Conservation (phyloP, 2,797 vertebrate genomes). For the Tarsius wallacei region DNA sequence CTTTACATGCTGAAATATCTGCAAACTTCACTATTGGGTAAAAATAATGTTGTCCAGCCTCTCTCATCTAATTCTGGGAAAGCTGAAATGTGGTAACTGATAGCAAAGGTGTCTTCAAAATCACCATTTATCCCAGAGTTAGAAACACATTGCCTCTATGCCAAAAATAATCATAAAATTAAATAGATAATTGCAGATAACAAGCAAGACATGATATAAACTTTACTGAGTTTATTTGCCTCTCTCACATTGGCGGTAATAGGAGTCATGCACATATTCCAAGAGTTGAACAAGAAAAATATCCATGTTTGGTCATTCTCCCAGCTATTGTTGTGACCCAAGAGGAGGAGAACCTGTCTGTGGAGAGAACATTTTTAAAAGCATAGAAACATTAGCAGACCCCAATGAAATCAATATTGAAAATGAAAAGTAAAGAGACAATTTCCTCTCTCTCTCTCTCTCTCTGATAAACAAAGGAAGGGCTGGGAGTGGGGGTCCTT, state of each 20-base stretch:
- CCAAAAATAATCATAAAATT: slow-evolving; percentile 69
- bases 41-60: not conserved
- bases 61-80: slow-evolving; percentile 15
- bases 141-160: slow-evolving; percentile 10
- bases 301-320: not conserved
- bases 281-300: slow-evolving; percentile 52
- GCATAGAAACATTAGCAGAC: not conserved
- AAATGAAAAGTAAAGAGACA: not conserved
- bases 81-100: slow-evolving; percentile 36
- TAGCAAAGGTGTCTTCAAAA: slow-evolving; percentile 2
- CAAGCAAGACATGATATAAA: not conserved
- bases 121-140: slow-evolving; percentile 1
- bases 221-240: slow-evolving; percentile 30
- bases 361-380: slow-evolving; percentile 31
- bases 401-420: slow-evolving; percentile 15
- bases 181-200: slow-evolving; percentile 46
- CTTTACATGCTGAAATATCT: slow-evolving; percentile 51
- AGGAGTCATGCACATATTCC: slow-evolving; percentile 20
- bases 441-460: not conserved
- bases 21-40: slow-evolving; percentile 20
- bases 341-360: not conserved
- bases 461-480: slow-evolving; percentile 21
- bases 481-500: not conserved
- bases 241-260: not conserved
- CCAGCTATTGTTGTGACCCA: slow-evolving; percentile 10